These are phyloP conservation scores for Pao palembangensis DNA, from an alignment of 2,113 vertebrate species.

Conservation along the genomic window DNA sequence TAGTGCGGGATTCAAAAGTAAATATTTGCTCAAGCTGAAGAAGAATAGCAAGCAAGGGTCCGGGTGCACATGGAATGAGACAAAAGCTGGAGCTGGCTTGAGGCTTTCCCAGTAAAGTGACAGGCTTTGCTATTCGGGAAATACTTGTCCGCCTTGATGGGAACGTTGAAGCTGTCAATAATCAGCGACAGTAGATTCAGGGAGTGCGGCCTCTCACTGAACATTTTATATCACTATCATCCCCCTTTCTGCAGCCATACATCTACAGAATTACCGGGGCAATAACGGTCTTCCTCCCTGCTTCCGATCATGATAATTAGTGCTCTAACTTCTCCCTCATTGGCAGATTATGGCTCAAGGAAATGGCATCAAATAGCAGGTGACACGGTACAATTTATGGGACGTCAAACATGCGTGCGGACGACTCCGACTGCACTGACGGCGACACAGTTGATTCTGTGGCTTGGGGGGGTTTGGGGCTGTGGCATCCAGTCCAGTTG, in stretches of 20 bases:
- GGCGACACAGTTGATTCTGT: slow-evolving; percentile 18
- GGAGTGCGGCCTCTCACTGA: slow-evolving; percentile 46
- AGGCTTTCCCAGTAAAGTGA: slow-evolving; percentile 59
- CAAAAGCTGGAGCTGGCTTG: slow-evolving; percentile 43
- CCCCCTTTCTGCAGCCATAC: slow-evolving; percentile 42
- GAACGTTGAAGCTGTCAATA: slow-evolving; percentile 37
- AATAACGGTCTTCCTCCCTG: slow-evolving; percentile 83
- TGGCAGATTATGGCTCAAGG: slow-evolving; percentile 90
- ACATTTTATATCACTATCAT: slow-evolving; percentile 47
- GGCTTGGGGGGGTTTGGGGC: slow-evolving; percentile 21
- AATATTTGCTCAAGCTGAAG: slow-evolving; percentile 70
- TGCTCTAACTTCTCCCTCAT: slow-evolving; percentile 85
- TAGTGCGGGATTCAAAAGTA: slow-evolving; percentile 60
- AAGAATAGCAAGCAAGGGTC: slow-evolving; percentile 55
- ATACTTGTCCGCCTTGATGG: slow-evolving; percentile 37
- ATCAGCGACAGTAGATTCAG: slow-evolving; percentile 28
- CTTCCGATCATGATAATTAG: slow-evolving; percentile 88
- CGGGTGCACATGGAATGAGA: slow-evolving; percentile 46
- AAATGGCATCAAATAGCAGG: slow-evolving; percentile 88
- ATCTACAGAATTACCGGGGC: slow-evolving; percentile 78
- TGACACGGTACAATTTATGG: slow-evolving; percentile 94
- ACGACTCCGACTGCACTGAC: slow-evolving; percentile 81
- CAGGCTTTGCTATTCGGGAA: slow-evolving; percentile 34
- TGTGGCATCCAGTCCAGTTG: slow-evolving; percentile 57
- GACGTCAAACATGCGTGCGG: slow-evolving; percentile 85